Conservation (phyloP, 1,140 invertebrate genomes). For the Sycophaga agraensis region DNA sequence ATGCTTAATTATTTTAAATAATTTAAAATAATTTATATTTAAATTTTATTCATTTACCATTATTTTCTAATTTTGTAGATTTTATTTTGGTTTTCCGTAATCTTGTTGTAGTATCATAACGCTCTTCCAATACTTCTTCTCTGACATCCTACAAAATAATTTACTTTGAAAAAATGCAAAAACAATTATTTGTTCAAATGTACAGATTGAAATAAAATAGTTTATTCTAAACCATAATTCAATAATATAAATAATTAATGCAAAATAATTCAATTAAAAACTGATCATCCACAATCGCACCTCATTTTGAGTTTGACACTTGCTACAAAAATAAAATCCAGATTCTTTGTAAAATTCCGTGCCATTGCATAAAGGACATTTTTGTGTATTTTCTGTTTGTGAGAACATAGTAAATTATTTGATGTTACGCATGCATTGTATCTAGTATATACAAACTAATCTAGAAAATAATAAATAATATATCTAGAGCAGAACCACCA, state of each 20-base stretch:
- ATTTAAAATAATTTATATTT: background rate
- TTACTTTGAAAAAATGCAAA: too few relatives aligned
- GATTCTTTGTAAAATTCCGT: conserved; percentile 54
- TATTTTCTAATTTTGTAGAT: conserved; percentile 17
- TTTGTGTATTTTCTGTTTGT: conserved; percentile 29
- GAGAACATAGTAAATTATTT: conserved; percentile 11
- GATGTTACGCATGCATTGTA: too few relatives aligned
- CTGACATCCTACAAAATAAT: conserved; percentile 46
- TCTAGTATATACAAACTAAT: too few relatives aligned
- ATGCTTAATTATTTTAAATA: background rate
- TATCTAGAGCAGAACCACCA: too few relatives aligned
- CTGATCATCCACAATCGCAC: conserved; percentile 36
- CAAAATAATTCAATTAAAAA: background rate
- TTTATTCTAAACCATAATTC: too few relatives aligned
- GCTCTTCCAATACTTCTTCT: conserved; percentile 50
- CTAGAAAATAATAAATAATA: too few relatives aligned
- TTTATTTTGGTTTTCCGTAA: conserved; percentile 39
- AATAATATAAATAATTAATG: conserved; percentile 4
- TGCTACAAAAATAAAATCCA: conserved; percentile 60
- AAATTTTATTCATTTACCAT: conserved; percentile 18
- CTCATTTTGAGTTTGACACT: conserved; percentile 60
- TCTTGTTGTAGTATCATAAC: conserved; percentile 31
- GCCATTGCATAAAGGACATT: conserved; percentile 54
- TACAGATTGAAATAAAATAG: too few relatives aligned
- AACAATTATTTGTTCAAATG: too few relatives aligned